These are phyloP conservation scores for Drosophila paulistorum DNA, from an alignment of 1,140 invertebrate species.

Conservation along the genomic window DNA sequence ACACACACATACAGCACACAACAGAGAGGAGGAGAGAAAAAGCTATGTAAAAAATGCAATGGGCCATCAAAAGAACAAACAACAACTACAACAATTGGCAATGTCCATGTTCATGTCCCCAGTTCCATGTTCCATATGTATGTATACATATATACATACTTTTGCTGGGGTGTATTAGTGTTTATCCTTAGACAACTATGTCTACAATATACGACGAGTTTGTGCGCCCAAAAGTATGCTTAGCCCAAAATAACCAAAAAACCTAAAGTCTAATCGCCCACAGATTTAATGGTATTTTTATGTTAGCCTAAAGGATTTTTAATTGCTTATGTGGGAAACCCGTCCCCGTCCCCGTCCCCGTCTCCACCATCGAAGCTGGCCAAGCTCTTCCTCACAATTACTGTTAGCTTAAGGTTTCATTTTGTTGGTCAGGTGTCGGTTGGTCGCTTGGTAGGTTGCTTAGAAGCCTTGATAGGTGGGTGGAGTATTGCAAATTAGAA, in stretches of 20 bases:
- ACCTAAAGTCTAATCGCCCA: conserved; percentile 48
- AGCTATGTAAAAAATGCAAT: conserved; percentile 78
- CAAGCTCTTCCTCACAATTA: conserved; percentile 23
- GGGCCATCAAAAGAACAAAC: conserved; percentile 67
- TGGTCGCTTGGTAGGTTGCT: background rate
- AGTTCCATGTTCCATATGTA: conserved; percentile 11
- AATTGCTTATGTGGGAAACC: conserved; percentile 58
- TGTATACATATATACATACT: background rate
- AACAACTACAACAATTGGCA: conserved; percentile 51
- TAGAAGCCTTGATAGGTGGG: conserved; percentile 40
- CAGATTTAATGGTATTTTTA: conserved; percentile 77
- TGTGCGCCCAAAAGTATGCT: conserved; percentile 47
- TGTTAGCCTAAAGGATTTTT: conserved; percentile 76
- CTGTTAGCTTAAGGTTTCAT: background rate
- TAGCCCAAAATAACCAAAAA: conserved; percentile 44
- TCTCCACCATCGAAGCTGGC: background rate
- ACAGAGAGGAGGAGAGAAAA: conserved; percentile 19
- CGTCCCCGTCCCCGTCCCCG: background rate
- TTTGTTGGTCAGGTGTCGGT: conserved; percentile 8
- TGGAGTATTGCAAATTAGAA: conserved; percentile 61
- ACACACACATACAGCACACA: conserved; percentile 2
- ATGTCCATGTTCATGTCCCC: conserved; percentile 41
- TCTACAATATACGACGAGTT: conserved; percentile 31
- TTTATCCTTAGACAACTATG: conserved; percentile 63
- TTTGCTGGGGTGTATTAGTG: conserved; percentile 25